Evolutionary conservation across 1,140 invertebrate genomes (phyloP).

Genomic region (Orchestia grillus): DNA sequence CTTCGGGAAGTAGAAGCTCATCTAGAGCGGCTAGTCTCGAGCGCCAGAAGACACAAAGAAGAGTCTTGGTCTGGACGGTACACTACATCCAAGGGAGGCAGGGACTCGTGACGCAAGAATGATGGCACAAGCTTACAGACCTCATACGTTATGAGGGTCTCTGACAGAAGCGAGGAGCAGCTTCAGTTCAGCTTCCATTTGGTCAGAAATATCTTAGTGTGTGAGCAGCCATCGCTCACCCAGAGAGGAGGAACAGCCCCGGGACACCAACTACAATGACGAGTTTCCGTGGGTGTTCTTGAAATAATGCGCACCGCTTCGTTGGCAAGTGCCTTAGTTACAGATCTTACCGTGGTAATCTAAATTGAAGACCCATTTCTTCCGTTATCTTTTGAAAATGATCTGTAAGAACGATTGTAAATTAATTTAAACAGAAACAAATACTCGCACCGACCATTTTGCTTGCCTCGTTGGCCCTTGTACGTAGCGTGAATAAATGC

Average conservation of each 20-base stretch:
- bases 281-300: not conserved
- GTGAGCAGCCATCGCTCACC: not conserved
- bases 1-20: not conserved
- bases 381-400: not conserved
- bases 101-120: not conserved
- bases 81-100: not conserved
- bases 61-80: too few species aligned
- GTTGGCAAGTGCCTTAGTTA: not conserved
- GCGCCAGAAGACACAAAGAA: not conserved
- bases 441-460: not conserved
- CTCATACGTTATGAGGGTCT: not conserved
- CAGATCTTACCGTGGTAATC: not conserved
- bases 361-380: not conserved
- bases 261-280: not conserved
- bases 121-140: not conserved
- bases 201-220: not conserved
- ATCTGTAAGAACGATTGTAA: not conserved
- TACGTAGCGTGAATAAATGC: not conserved
- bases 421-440: not conserved
- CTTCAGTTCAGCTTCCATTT: not conserved
- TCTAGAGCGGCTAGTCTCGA: too few species aligned
- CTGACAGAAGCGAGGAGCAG: not conserved
- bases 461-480: too few species aligned
- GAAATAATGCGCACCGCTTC: not conserved
- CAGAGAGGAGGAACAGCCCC: not conserved